These are phyloP conservation scores for Syrrhaptes paradoxus DNA, from an alignment of 2,113 vertebrate species.

Conservation along the genomic window DNA sequence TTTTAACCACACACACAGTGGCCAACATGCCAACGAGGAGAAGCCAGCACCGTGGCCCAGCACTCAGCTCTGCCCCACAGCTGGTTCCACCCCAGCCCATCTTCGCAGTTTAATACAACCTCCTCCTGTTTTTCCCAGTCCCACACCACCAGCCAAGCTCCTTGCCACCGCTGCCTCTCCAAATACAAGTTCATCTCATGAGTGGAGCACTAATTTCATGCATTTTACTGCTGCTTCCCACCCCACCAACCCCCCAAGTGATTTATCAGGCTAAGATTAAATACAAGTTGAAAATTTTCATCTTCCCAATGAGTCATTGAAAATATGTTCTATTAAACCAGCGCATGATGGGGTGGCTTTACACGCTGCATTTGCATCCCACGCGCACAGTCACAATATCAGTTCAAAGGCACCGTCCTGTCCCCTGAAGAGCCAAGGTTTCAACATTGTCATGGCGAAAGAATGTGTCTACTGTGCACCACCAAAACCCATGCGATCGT, in stretches of 20 bases:
- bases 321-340: slow-evolving; percentile 17
- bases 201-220: fast-evolving
- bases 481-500: not conserved
- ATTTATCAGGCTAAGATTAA: slow-evolving; percentile 27
- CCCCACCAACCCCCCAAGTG: fast-evolving
- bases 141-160: not conserved
- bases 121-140: not conserved
- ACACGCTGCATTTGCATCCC: not conserved
- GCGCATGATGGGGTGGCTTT: not conserved
- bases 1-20: slow-evolving; percentile 27
- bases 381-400: not conserved
- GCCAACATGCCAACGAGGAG: not conserved
- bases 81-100: not conserved
- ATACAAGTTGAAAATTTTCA: not conserved
- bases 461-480: not conserved
- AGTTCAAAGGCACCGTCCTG: not conserved
- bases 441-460: not conserved
- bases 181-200: not conserved
- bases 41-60: fast-evolving
- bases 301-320: not conserved
- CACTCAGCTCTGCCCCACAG: not conserved
- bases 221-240: not conserved
- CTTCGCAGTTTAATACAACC: not conserved
- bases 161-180: not conserved
- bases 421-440: not conserved